phyloP scores from a whole-genome alignment of 2,113 vertebrate genomes.

The Athene cunicularia region DNA sequence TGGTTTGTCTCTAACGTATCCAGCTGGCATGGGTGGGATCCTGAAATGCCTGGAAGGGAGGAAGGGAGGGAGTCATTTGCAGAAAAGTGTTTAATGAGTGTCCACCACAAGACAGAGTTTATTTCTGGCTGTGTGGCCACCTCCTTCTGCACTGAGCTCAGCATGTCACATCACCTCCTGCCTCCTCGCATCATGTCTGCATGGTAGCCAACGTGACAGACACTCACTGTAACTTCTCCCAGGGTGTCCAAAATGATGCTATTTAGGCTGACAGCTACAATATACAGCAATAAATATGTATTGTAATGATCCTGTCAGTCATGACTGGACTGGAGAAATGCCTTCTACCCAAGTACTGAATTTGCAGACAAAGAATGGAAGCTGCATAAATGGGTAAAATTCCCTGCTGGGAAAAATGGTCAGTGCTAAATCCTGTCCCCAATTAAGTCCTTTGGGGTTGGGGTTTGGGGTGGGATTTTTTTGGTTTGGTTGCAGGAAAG shows the following conservation, averaged over 20 bases:
- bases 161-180: background rate
- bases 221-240: background rate
- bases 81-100: background rate
- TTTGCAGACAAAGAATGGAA: background rate
- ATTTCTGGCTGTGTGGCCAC: background rate
- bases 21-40: background rate
- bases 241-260: background rate
- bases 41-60: background rate
- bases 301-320: background rate
- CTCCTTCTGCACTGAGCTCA: slow-evolving; percentile 5
- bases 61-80: background rate
- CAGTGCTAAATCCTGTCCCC: background rate
- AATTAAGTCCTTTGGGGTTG: background rate
- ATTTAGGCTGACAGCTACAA: slow-evolving; percentile 1
- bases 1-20: background rate
- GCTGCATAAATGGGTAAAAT: background rate
- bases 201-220: background rate
- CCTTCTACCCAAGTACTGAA: background rate
- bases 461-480: background rate
- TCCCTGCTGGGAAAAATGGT: background rate
- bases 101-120: background rate
- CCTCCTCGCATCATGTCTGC: background rate
- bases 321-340: background rate
- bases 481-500: background rate
- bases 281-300: background rate